Percentiles rank a stretch among this genome's conserved stretches.
Evolutionary conservation across 1,140 invertebrate genomes (phyloP).

Genomic region (Tetramorium parvispinum): DNA sequence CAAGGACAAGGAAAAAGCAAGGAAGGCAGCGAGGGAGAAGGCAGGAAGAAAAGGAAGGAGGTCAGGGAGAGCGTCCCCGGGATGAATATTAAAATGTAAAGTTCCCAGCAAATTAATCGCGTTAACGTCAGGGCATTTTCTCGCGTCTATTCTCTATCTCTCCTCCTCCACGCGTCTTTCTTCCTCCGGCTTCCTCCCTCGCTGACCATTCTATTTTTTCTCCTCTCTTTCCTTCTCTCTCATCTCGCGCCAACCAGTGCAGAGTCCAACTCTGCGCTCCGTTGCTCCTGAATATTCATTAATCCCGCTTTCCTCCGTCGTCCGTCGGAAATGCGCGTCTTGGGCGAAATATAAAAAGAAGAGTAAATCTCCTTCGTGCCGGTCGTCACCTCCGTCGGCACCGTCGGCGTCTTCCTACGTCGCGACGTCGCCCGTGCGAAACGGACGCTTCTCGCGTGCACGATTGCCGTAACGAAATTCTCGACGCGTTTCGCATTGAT

Average conservation of each 20-base stretch:
- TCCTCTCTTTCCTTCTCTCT: not conserved
- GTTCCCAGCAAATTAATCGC: conserved; percentile 80
- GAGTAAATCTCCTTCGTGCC: conserved; percentile 61
- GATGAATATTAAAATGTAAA: conserved; percentile 82
- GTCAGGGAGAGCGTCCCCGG: conserved; percentile 54
- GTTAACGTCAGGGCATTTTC: conserved; percentile 81
- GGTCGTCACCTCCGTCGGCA: conserved; percentile 23
- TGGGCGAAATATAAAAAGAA: conserved; percentile 58
- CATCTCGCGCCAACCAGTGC: conserved; percentile 52
- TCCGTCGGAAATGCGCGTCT: conserved; percentile 67
- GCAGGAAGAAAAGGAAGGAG: not conserved
- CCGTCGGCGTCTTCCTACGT: not conserved
- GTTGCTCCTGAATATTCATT: conserved; percentile 80
- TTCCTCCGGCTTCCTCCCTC: conserved; percentile 10
- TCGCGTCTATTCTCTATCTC: conserved; percentile 45
- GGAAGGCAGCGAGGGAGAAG: not conserved
- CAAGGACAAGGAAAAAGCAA: conserved; percentile 2
- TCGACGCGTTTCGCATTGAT: conserved; percentile 59
- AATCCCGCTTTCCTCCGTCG: conserved; percentile 72
- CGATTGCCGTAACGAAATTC: conserved; percentile 70
- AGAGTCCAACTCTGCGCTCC: conserved; percentile 52
- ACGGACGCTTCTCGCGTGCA: not conserved
- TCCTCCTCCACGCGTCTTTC: conserved; percentile 12
- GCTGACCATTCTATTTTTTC: conserved; percentile 59
- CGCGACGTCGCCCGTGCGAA: not conserved